Evolutionary conservation across 37 sponge, comb jelly and placozoan genomes (phyloP).

Genomic region (Spongilla lacustris): DNA sequence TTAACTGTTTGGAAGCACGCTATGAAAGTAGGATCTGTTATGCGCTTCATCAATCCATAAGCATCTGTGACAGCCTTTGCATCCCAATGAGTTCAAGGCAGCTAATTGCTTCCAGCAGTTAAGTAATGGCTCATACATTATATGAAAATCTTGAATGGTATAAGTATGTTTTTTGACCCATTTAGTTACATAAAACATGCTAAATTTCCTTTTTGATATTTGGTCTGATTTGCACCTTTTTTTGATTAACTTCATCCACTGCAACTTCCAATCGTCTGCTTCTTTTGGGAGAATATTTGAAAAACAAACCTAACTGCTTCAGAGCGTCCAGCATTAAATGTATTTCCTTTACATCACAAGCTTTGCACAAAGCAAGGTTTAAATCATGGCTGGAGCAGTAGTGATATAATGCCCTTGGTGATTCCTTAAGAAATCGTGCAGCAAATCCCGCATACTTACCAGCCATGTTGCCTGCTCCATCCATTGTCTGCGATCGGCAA

Average conservation of each 20-base stretch:
- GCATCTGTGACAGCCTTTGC: constrained; percentile 39
- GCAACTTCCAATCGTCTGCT: neutral
- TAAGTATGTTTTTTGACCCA: constrained; percentile 36
- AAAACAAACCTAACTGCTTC: constrained; percentile 30
- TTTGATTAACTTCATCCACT: constrained; percentile 9
- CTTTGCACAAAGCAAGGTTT: constrained; percentile 28
- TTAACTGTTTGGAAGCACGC: constrained; percentile 1
- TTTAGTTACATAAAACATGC: constrained; percentile 25
- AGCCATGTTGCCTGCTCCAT: constrained; percentile 50
- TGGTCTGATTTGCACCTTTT: neutral
- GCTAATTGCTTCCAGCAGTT: constrained; percentile 41
- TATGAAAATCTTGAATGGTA: constrained; percentile 24
- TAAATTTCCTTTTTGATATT: constrained; percentile 9
- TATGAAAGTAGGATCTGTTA: constrained; percentile 33
- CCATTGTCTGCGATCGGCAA: constrained; percentile 30
- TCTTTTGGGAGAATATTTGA: constrained; percentile 46
- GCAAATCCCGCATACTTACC: constrained; percentile 14
- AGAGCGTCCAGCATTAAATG: constrained; percentile 28
- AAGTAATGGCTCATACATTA: constrained; percentile 5
- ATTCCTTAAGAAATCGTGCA: constrained; percentile 1
- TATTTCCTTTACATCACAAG: constrained; percentile 30
- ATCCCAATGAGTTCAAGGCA: constrained; percentile 11
- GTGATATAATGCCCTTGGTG: constrained; percentile 22
- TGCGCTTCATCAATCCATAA: neutral
- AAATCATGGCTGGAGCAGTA: constrained; percentile 50